These are phyloP conservation scores for Lineus longissimus DNA, from an alignment of 1,140 invertebrate genomes.

Conservation along the genomic window DNA sequence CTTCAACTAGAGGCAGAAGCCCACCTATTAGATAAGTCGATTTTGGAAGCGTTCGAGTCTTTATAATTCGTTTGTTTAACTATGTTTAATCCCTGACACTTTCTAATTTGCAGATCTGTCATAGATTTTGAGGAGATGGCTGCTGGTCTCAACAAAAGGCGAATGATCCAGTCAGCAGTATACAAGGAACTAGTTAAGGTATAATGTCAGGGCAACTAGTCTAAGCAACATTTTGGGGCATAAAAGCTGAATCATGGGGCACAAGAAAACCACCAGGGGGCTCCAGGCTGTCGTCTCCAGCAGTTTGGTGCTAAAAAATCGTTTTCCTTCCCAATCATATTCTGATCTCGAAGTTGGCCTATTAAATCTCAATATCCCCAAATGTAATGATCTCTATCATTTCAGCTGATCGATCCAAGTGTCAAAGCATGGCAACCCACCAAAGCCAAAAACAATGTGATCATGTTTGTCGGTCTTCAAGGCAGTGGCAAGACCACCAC, in stretches of 20 bases:
- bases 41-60: too few species aligned
- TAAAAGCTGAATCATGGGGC: too few species aligned
- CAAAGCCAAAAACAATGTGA: slow-evolving; percentile 92
- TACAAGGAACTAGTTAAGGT: slow-evolving; percentile 98
- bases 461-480: slow-evolving; percentile 99
- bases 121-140: slow-evolving; percentile 99
- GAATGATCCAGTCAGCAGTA: slow-evolving; percentile 98
- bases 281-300: too few species aligned
- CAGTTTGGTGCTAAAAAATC: not conserved
- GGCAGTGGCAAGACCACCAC: slow-evolving; percentile 99
- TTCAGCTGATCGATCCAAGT: slow-evolving; percentile 92
- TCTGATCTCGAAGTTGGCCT: not conserved
- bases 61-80: too few species aligned
- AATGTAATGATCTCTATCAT: slow-evolving; percentile 18
- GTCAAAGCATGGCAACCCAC: slow-evolving; percentile 95
- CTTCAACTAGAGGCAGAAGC: too few species aligned
- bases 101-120: slow-evolving; percentile 60
- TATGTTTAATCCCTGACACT: too few species aligned
- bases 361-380: not conserved
- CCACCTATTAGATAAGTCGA: too few species aligned
- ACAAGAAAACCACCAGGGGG: too few species aligned
- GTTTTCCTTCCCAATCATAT: not conserved
- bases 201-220: slow-evolving; percentile 16
- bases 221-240: not conserved
- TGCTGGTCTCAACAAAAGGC: slow-evolving; percentile 93